Conservation (phyloP, 2,797 vertebrate species). For the Enteromius mattozi region DNA sequence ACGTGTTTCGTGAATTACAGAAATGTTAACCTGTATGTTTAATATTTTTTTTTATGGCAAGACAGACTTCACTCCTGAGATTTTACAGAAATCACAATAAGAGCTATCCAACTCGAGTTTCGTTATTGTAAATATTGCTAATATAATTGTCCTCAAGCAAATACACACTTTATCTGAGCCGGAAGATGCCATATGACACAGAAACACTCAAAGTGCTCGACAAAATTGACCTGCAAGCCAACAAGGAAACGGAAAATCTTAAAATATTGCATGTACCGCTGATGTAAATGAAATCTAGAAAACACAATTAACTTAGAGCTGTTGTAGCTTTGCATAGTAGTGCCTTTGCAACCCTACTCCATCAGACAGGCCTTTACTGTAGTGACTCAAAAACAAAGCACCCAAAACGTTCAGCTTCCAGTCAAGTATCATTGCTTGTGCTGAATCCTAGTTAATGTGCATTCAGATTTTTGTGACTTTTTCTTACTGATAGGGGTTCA, state of each 20-base stretch:
- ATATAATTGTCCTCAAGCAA: constrained; percentile 1
- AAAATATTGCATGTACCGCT: constrained; percentile 19
- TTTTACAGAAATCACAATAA: constrained; percentile 14
- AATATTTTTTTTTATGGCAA: neutral
- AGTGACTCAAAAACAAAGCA: neutral
- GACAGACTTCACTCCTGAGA: constrained; percentile 43
- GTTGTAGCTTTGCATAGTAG: constrained; percentile 33
- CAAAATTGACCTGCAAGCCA: neutral
- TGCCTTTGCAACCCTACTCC: neutral
- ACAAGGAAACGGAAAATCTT: neutral
- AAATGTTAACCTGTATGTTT: neutral
- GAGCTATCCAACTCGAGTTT: neutral
- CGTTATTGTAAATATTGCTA: constrained; percentile 3
- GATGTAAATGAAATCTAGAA: neutral
- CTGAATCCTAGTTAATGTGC: constrained; percentile 3
- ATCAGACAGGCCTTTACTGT: neutral
- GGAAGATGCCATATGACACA: neutral
- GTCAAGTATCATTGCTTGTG: neutral
- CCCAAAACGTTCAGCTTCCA: neutral
- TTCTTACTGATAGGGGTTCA: constrained; percentile 19
- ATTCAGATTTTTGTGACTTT: neutral
- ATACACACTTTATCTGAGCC: neutral
- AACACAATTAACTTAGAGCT: neutral
- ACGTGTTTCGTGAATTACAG: constrained; percentile 50
- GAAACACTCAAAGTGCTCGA: neutral